Evolutionary conservation across 2,797 vertebrate genomes (phyloP).

Genomic region (Dryobates pubescens): DNA sequence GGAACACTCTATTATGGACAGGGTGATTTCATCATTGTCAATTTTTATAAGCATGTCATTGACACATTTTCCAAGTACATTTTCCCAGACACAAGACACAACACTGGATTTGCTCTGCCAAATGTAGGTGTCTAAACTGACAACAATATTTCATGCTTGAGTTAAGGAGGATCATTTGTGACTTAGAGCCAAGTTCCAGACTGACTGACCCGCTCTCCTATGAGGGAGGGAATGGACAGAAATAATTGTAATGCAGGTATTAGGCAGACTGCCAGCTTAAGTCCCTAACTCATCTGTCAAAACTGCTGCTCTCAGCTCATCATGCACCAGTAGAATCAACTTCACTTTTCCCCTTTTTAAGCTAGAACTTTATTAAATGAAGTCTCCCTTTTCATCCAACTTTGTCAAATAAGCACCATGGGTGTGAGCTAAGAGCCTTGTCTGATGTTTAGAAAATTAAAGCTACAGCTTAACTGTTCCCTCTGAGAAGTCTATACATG

Average conservation of each 20-base stretch:
- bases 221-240: not conserved
- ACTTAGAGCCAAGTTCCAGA: not conserved
- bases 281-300: not conserved
- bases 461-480: not conserved
- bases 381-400: not conserved
- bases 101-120: not conserved
- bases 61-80: not conserved
- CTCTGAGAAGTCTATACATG: not conserved
- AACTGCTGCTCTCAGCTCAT: not conserved
- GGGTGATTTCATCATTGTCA: not conserved
- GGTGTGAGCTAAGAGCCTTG: not conserved
- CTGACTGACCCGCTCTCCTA: not conserved
- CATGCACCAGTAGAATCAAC: not conserved
- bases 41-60: not conserved
- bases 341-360: not conserved
- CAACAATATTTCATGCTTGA: not conserved
- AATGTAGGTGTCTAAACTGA: not conserved
- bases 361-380: not conserved
- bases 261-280: not conserved
- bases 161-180: not conserved
- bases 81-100: not conserved
- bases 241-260: not conserved
- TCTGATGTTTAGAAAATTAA: not conserved
- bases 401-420: not conserved
- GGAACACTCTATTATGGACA: not conserved